Evolutionary conservation across 2,888 invertebrate genomes (phyloP), one percentile per base, ranked within the genome.

Genomic region (Melinopterus prodromus): DNA sequence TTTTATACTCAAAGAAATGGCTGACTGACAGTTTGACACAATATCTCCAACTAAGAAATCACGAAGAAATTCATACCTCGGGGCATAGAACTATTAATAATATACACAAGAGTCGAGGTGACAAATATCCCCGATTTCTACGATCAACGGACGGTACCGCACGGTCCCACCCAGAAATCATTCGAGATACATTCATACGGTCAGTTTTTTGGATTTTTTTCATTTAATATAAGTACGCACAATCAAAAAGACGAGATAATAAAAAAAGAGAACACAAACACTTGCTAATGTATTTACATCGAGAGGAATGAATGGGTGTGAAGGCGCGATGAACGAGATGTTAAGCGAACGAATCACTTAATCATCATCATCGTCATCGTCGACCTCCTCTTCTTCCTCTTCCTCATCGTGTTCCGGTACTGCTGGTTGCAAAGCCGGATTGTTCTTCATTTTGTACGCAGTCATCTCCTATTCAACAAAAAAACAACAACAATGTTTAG

Each of bases 371-470:
- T 86, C 88, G 15, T 92, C 91, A 87, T 92, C 91, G 87, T 92
- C 93, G 84, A 93, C 93, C 82, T 93, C 94, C 53, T 93, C 94
- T 16, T 90, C 93, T 80, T 93, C 93, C 79, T 92, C 93, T 77
- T 91, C 92, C 77, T 93, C 93, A 81, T 92, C 92, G 15, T 90
- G 89, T 85, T 90, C 91, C 83, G 91, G 91, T 83, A 89, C 90
- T 82, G 90, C 36, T 82, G 89, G 91, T 84, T 89, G 89, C 84
- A 89, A 90, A 82, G 86, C 85, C 83, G 87, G 87, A 83, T 91
- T 91, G 84, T 91, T 91, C 80, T 93, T 94, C 90, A 95, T 95
- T 90, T 96, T 96, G 91, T 96, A 96, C 78, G 95, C 95, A 82
- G 95, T 95, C 94, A 95, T 95, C 91, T 96, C 96, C 96, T 96